A percentile compares a stretch with the other conserved stretches of the same genome.
phyloP scores from a whole-genome alignment of 2,888 invertebrate genomes.

The Cerceris rybyensis region DNA sequence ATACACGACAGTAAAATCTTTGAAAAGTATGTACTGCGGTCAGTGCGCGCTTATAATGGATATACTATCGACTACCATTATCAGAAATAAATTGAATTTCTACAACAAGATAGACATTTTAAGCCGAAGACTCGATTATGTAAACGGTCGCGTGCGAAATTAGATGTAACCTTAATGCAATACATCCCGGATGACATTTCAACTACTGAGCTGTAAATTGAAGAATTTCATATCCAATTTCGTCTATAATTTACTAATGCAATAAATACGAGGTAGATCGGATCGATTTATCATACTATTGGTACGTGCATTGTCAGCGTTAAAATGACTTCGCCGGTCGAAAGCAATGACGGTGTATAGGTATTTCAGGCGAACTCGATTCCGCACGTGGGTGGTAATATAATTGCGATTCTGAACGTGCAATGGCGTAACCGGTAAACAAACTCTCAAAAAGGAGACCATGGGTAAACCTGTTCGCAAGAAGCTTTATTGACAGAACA shows the following conservation, averaged over 20 bases:
- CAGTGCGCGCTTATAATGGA: too few relatives aligned
- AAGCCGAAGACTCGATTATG: too few relatives aligned
- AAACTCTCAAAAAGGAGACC: conserved; percentile 54
- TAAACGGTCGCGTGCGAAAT: too few relatives aligned
- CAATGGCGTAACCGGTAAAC: conserved; percentile 64
- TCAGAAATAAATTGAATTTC: too few relatives aligned
- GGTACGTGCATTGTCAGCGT: conserved; percentile 21
- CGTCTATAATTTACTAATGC: conserved; percentile 6
- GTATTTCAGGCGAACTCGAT: conserved; percentile 39
- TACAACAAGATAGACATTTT: too few relatives aligned
- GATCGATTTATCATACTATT: conserved; percentile 47
- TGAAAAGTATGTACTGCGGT: too few relatives aligned
- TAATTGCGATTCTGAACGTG: conserved; percentile 36
- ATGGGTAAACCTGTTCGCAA: conserved; percentile 50
- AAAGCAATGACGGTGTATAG: conserved; percentile 11
- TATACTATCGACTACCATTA: too few relatives aligned
- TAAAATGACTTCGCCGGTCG: conserved; percentile 22
- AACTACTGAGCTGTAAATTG: too few relatives aligned
- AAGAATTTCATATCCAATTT: not conserved
- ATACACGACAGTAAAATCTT: too few relatives aligned
- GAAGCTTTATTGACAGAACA: conserved; percentile 52
- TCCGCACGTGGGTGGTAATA: conserved; percentile 61
- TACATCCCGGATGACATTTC: too few relatives aligned
- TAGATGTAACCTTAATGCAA: too few relatives aligned
- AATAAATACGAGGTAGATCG: not conserved